Conservation (phyloP, 2,888 invertebrate genomes). For the Galerucella pusilla region DNA sequence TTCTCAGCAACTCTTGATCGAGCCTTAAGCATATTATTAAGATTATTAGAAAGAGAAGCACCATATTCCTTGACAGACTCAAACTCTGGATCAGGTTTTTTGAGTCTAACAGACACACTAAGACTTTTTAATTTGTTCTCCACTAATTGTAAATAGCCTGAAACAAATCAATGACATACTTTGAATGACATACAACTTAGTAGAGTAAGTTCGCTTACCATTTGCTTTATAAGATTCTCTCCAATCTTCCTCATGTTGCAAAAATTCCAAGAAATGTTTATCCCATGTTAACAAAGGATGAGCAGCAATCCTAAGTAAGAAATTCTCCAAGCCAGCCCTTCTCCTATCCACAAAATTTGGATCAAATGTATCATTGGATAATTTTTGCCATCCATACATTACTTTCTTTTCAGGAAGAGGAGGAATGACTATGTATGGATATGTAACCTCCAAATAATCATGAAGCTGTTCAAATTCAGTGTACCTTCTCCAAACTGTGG, state of each 20-base stretch:
- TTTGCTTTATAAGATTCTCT: constrained; percentile 80
- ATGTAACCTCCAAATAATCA: constrained; percentile 80
- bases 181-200: too few relatives aligned
- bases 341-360: constrained; percentile 87
- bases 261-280: constrained; percentile 79
- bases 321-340: constrained; percentile 84
- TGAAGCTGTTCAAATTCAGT: constrained; percentile 86
- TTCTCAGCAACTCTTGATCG: constrained; percentile 79
- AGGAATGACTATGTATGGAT: constrained; percentile 84
- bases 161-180: constrained; percentile 45
- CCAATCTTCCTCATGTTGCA: constrained; percentile 84
- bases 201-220: constrained; percentile 64
- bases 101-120: constrained; percentile 79
- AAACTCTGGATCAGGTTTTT: constrained; percentile 79
- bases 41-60: constrained; percentile 74
- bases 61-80: constrained; percentile 82
- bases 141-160: constrained; percentile 79
- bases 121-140: constrained; percentile 82
- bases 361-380: constrained; percentile 81
- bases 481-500: constrained; percentile 82
- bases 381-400: constrained; percentile 82
- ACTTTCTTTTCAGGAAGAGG: constrained; percentile 85
- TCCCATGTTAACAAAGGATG: constrained; percentile 81
- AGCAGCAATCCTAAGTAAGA: constrained; percentile 78
- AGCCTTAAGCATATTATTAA: constrained; percentile 71